phyloP scores from a whole-genome alignment of 30 jellyfish, hydroid and myxozoan genomes.

The Hydractinia symbiolongicarpus region DNA sequence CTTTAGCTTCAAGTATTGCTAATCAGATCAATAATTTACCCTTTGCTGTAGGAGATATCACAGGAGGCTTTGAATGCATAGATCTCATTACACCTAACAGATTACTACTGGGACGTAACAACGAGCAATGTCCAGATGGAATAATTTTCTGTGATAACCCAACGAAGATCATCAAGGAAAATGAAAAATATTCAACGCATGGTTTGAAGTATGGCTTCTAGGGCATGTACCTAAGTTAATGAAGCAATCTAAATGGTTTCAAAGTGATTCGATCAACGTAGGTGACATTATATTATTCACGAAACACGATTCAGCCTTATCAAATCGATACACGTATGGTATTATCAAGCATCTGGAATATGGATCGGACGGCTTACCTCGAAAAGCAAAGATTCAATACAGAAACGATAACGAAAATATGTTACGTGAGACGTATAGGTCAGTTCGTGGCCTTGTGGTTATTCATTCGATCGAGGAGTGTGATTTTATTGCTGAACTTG shows the following conservation, averaged over 20 bases:
- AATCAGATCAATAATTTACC: too few species aligned
- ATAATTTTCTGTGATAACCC: neutral
- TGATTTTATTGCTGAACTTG: neutral
- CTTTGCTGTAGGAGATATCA: too few species aligned
- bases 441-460: conserved; percentile 10
- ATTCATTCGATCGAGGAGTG: neutral
- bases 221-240: conserved; percentile 1
- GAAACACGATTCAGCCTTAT: too few species aligned
- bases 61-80: neutral
- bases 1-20: too few species aligned
- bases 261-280: too few species aligned
- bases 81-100: conserved; percentile 8
- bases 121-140: neutral
- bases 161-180: neutral
- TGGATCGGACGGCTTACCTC: neutral
- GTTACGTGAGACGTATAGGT: conserved; percentile 4
- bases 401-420: neutral
- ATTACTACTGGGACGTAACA: conserved; percentile 16
- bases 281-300: too few species aligned
- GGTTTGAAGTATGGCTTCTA: conserved; percentile 24
- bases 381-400: neutral
- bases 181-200: conserved; percentile 1
- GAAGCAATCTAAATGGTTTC: too few species aligned
- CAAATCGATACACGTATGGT: neutral
- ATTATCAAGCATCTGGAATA: neutral